Base-by-base conservation (phyloP, 1,140 invertebrate genomes). In the Uloborus diversus region DNA sequence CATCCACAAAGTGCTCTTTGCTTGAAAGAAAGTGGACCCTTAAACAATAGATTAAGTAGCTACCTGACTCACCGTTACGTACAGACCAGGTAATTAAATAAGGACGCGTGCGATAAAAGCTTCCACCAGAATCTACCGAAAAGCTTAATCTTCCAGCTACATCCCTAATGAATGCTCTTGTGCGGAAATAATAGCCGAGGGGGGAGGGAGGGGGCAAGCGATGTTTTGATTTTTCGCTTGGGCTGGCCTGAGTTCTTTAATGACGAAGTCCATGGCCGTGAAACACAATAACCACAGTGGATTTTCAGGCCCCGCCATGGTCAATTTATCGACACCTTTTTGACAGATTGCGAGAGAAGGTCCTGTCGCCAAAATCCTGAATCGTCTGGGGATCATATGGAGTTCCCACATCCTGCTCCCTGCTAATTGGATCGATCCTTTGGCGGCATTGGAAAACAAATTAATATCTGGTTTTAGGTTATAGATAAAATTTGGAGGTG, bases 281-380 rank as follows among this genome's bases (percentile, higher is more conserved):
- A 75, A 75, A 75, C 33, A 75, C 71, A 75, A 75, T 75, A 75
- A 75, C 71, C 71, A 64, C 71, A 75, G 71, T 51, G 71, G 71
- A 75, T n/a, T 64, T 75, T 75, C 61, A 23, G 28, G 9, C 35
- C 20, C 33, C 57, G 57, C 59, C 47, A 49, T 28, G 71, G 42
- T 75, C 71, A 75, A 75, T 75, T 75, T 75, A 75, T 75, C 71
- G 71, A 75, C 30, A 42, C 28, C 30, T 33, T 27, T 37, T 49
- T 75, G 71, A 75, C 71, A 75, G 71, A 64, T 75, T 64, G 59
- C 4, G 71, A 62, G 17, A 28, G 25, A n/a, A 47, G 59, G 71
- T 7, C 37, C 37, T 25, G 20, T 5, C 2, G 17, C 7, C 11
- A 70, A 70, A 70, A 47, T 57, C 59, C 20, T 30, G 66, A 30